Evolutionary conservation across 2,113 vertebrate genomes (phyloP), one percentile per base, ranked within the genome.

Genomic region (Cryptomyrus ogoouensis): DNA sequence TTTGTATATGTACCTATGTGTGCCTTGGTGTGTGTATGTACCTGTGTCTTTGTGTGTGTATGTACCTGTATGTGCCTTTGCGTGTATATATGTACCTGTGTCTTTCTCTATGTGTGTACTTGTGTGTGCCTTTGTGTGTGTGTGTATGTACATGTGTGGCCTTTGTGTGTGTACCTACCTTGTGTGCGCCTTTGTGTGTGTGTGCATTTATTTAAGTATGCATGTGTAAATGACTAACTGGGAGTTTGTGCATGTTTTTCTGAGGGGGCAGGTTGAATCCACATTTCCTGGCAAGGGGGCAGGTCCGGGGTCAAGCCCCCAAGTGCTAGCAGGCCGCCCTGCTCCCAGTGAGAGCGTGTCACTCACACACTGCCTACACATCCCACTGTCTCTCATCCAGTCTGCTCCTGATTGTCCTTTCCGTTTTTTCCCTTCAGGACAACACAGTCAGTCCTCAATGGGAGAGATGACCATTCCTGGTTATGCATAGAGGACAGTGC

Each of bases 321-420:
- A 35, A 19, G 13, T 42, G 74, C 13, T 19, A 42, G 74, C 74
- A 80, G 35, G 74, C 31, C 35, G 6, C 31, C 35, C 35, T 80
- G 74, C 42, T 47, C 83, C 46, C 10, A 49, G 83, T 24, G 42
- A 46, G 83, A 47, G 39, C 21, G 6, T 15, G 42, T 86, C 83
- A 27, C 46, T 86, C 83, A 86, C 83, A 77, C 83, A 27, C 10
- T 47, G 46, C 44, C 83, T 50, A 49, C 83, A 85, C 19, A 27
- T 15, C 46, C 93, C 91, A 89, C 91, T 89, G 91, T 93, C 93
- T 90, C 91, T 89, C 87, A 5, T 62, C 89, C 91, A 94, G 93
- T 95, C 94, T 95, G 94, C 91, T 94, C 93, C 93, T 92, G 92
- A 92, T 94, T 93, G 89, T 91, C 88, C 92, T 93, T 90, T 91